Base-by-base conservation (phyloP, 1,140 invertebrate species). In the Medauroidea extradentata region DNA sequence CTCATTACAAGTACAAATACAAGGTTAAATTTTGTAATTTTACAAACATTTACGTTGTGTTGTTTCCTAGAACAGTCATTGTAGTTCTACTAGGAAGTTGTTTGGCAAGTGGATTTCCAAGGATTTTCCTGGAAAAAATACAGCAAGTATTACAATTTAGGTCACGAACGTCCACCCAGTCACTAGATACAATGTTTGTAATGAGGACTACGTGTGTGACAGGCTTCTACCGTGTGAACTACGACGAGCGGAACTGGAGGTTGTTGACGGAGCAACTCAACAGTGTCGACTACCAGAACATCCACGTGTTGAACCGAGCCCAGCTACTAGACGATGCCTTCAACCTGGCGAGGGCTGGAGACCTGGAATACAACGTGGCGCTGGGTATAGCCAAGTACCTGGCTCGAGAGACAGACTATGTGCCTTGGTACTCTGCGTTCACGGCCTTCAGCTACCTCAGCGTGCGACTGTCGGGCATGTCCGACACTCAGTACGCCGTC, bases 291-390 rank as follows among this genome's bases (percentile, higher is more conserved):
- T 67, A 60, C 9, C 62, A 63, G 11, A 59, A 52, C 9, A 80
- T 87, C 48, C 63, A 71, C 34, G 51, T 63, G 8, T 67, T 76
- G 1, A 85, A 81, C 59, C 69, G 86, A 60, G 85, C 83, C 8
- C 81, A 83, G 59, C 71, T 88, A n/a, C 65, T 87, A 8, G 79
- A 85, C 62, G 84, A 87, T 65, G 72, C 81, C 1, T 80, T 85
- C 59, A 82, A 79, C 62, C 66, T 86, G 25, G 81, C 78, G 0
- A 70, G 69, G 57, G 69, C 67, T 1, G 74, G 71, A 11, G 63
- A 70, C 3, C 16, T 79, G 0, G 50, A 74, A 18, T 83, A 84
- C 41, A 59, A 62, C 0, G 61, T 77, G 1, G 73, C 82, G 1
- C 68, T 86, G 2, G 52, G 77, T 25, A 65, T 82, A 2, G 65